phyloP scores from a whole-genome alignment of 1,140 invertebrate species.

The Neoseiulus cucumeris region DNA sequence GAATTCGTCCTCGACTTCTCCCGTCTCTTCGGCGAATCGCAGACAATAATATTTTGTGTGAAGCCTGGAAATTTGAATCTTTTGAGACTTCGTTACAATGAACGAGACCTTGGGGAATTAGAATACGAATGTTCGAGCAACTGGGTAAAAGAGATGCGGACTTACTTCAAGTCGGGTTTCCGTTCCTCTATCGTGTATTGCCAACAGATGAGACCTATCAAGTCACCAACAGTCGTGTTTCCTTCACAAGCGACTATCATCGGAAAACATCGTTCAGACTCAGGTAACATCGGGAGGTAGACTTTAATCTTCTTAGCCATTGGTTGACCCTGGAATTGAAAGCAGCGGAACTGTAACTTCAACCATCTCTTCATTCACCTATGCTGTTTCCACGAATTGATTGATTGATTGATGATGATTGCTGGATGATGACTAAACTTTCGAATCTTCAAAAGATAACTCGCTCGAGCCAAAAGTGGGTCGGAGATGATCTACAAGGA shows the following conservation, averaged over 20 bases:
- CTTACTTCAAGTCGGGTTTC: constrained; percentile 30
- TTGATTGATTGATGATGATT: too few relatives aligned
- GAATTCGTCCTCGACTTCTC: constrained; percentile 85
- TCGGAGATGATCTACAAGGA: too few relatives aligned
- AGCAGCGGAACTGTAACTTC: constrained; percentile 34
- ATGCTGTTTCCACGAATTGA: too few relatives aligned
- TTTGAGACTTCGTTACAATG: background rate
- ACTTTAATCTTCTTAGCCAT: constrained; percentile 48
- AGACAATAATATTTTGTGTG: constrained; percentile 46
- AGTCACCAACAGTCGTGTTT: constrained; percentile 64
- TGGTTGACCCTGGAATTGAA: constrained; percentile 22
- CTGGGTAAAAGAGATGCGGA: background rate
- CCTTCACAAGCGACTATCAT: constrained; percentile 54
- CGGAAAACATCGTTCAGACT: constrained; percentile 57
- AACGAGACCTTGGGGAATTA: constrained; percentile 1
- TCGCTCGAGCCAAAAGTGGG: too few relatives aligned
- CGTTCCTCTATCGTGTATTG: constrained; percentile 33
- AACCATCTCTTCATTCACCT: too few relatives aligned
- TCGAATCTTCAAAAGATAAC: too few relatives aligned
- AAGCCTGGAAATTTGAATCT: constrained; percentile 27
- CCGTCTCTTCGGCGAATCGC: constrained; percentile 85
- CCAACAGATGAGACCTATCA: constrained; percentile 80
- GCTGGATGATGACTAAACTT: too few relatives aligned
- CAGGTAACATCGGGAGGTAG: constrained; percentile 63
- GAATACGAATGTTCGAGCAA: constrained; percentile 16